These are phyloP conservation scores for Odontothrips loti DNA, from an alignment of 2,888 invertebrate genomes.

Conservation along the genomic window DNA sequence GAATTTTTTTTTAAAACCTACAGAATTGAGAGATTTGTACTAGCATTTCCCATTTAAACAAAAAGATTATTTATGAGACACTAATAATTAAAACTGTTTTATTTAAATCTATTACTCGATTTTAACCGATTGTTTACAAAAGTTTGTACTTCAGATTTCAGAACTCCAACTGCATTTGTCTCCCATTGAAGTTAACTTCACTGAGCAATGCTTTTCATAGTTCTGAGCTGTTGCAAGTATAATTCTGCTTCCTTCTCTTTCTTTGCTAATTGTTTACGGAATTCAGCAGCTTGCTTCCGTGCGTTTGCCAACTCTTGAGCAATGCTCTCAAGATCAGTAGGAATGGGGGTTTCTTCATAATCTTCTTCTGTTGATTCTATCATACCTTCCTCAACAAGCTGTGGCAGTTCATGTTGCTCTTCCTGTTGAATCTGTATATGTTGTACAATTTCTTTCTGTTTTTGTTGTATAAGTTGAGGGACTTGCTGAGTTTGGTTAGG, in stretches of 20 bases:
- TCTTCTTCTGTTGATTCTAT: slow-evolving; percentile 49
- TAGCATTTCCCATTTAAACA: no score
- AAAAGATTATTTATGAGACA: no score
- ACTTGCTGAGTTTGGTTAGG: not conserved
- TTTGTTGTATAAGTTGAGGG: not conserved
- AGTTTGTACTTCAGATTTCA: no score
- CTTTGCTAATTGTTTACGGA: slow-evolving; percentile 45
- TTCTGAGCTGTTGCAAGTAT: slow-evolving; percentile 47
- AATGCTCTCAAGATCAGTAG: not conserved
- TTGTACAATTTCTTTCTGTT: not conserved
- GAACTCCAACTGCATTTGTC: no score
- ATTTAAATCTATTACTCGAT: not conserved
- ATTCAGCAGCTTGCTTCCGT: slow-evolving; percentile 45
- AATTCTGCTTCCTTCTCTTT: slow-evolving; percentile 48
- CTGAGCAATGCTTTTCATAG: slow-evolving; percentile 34
- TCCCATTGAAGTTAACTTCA: not conserved
- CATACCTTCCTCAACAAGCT: slow-evolving; percentile 44
- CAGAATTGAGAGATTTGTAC: no score
- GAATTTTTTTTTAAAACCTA: no score
- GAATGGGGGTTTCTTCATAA: slow-evolving; percentile 43
- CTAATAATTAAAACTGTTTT: no score
- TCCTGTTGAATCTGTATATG: not conserved
- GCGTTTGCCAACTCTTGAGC: slow-evolving; percentile 44
- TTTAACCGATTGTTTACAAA: not conserved
- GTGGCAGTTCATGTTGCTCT: slow-evolving; percentile 42